These are phyloP conservation scores for Denticeps clupeoides DNA, from an alignment of 2,797 vertebrate genomes.

Conservation along the genomic window DNA sequence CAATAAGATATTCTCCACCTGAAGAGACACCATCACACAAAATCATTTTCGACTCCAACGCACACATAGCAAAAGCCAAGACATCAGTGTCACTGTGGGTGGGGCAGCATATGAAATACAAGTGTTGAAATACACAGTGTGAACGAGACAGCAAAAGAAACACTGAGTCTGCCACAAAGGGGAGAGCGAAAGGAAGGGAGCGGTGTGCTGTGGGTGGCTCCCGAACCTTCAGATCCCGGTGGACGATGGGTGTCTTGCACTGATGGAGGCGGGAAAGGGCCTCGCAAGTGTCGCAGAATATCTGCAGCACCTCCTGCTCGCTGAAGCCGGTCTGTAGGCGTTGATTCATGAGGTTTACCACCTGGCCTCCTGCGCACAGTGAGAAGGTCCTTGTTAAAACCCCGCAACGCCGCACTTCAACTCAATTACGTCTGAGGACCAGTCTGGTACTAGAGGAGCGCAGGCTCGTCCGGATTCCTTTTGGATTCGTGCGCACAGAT, in stretches of 20 bases:
- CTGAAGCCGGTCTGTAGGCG: slow-evolving; percentile 91
- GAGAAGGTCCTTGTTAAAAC: no score
- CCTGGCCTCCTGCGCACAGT: slow-evolving; percentile 76
- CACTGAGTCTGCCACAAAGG: neutral
- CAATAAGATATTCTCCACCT: slow-evolving; percentile 97
- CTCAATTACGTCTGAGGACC: no score
- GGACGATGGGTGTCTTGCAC: slow-evolving; percentile 83
- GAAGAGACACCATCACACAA: slow-evolving; percentile 12
- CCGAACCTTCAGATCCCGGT: slow-evolving; percentile 91
- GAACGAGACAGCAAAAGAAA: neutral
- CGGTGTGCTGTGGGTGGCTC: no score
- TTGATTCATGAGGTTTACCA: slow-evolving; percentile 98
- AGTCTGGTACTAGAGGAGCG: no score
- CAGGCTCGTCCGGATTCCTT: no score
- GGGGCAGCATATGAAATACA: neutral
- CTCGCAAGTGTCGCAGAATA: slow-evolving; percentile 94
- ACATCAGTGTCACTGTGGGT: neutral
- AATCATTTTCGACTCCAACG: no score
- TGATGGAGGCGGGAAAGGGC: slow-evolving; percentile 88
- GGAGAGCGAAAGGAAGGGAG: neutral
- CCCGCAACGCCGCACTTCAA: no score
- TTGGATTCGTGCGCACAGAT: no score
- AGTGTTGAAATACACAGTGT: no score
- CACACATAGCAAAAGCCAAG: neutral
- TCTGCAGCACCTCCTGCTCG: slow-evolving; percentile 86